Evolutionary conservation across 2,113 vertebrate genomes (phyloP), one percentile per base, ranked within the genome.

Genomic region (Clarias macrocephalus): DNA sequence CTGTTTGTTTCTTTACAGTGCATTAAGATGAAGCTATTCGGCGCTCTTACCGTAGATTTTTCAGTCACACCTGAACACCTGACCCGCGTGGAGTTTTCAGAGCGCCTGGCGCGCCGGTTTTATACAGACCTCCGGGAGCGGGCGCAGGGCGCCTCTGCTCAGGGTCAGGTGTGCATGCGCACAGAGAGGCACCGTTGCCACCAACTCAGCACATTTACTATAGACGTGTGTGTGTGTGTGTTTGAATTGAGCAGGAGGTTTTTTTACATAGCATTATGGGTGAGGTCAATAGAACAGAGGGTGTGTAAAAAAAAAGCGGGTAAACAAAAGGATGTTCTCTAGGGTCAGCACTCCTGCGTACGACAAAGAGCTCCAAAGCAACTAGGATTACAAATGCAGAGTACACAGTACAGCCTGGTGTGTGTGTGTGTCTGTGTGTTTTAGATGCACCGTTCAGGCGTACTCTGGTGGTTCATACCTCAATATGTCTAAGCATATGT

Each of bases 61-160:
- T 87, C 89, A 79, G 93, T 88, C 84, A 93, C 93, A 90, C 93
- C 92, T 93, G 23, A 91, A 91, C 87, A 92, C 91, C 87, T 90
- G 91, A 91, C 91, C 94, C 92, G 92, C 93, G 93, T 94, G 90
- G 93, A 95, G 88, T 92, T 94, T 94, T 91, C 86, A 85, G 89
- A 92, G 92, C 90, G 92, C 88, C 95, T 95, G 95, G 95, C 95
- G 93, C 94, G 91, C 84, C 89, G 92, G 93, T 95, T 96, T 95
- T 96, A 96, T 96, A 95, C 85, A 80, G 89, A 72, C 59, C 80
- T 19, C 23, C 18, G 18, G 21, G 73, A 88, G 63, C 60, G 87
- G 89, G 91, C 89, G 89, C 89, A 0, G 59, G 23, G 16, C 48
- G 16, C 48, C 65, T 57, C 62, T 0, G 0, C 42, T 91, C 90